phyloP scores from a whole-genome alignment of 2,113 vertebrate genomes.

The Coptodon rendalli region DNA sequence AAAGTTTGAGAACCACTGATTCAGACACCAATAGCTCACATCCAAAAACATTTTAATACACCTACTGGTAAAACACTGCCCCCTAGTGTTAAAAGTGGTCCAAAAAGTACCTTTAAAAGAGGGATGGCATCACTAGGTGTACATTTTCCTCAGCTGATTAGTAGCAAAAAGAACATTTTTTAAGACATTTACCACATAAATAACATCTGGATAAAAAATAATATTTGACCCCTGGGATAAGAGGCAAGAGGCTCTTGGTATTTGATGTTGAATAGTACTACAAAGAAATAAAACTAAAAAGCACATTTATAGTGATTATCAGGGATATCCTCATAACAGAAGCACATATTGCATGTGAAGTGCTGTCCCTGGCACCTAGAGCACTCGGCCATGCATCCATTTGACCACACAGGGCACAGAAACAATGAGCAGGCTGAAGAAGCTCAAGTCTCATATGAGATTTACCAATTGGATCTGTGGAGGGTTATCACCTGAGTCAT shows the following conservation, averaged over 20 bases:
- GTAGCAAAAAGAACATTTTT: not conserved
- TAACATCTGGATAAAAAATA: not conserved
- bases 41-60: not conserved
- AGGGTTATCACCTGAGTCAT: not conserved
- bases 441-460: not conserved
- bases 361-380: not conserved
- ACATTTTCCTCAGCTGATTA: not conserved
- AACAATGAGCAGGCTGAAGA: not conserved
- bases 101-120: not conserved
- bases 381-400: not conserved
- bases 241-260: not conserved
- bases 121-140: not conserved
- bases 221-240: not conserved
- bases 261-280: not conserved
- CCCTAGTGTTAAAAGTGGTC: not conserved
- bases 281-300: not conserved
- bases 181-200: not conserved
- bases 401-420: not conserved
- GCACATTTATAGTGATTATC: not conserved
- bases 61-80: not conserved
- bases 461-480: not conserved
- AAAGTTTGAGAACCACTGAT: not conserved
- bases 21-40: not conserved
- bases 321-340: not conserved
- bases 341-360: not conserved